These are phyloP conservation scores for Theristicus caerulescens DNA, from an alignment of 2,113 vertebrate species.

Conservation along the genomic window DNA sequence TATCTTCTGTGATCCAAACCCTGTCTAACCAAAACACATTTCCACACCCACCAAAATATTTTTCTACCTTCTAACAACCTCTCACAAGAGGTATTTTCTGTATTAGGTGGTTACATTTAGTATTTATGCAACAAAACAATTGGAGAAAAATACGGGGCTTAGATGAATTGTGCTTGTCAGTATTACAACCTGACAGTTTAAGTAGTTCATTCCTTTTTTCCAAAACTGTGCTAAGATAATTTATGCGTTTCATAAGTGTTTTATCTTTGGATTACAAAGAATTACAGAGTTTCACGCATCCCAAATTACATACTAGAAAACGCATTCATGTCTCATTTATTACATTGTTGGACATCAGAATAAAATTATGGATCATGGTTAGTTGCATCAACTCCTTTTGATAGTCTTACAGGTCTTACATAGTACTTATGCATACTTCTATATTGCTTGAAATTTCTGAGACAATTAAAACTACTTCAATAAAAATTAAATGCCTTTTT, in stretches of 20 bases:
- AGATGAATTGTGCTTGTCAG: background rate
- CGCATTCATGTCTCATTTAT: background rate
- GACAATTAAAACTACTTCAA: background rate
- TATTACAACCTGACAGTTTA: background rate
- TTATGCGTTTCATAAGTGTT: background rate
- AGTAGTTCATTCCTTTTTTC: background rate
- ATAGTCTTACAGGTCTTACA: background rate
- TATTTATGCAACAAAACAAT: background rate
- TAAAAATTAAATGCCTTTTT: background rate
- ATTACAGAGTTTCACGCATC: background rate
- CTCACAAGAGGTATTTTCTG: background rate
- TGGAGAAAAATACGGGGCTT: background rate
- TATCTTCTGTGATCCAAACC: background rate
- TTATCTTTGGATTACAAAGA: background rate
- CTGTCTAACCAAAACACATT: background rate
- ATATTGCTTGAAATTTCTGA: background rate
- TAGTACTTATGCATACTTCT: background rate
- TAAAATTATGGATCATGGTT: background rate
- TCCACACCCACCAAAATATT: background rate
- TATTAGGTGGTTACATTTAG: background rate
- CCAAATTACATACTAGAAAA: background rate
- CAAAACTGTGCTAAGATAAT: background rate
- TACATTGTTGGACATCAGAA: background rate
- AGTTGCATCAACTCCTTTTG: background rate
- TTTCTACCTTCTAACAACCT: background rate